phyloP scores from a whole-genome alignment of 2,113 vertebrate species.

The Crotalus horridus region DNA sequence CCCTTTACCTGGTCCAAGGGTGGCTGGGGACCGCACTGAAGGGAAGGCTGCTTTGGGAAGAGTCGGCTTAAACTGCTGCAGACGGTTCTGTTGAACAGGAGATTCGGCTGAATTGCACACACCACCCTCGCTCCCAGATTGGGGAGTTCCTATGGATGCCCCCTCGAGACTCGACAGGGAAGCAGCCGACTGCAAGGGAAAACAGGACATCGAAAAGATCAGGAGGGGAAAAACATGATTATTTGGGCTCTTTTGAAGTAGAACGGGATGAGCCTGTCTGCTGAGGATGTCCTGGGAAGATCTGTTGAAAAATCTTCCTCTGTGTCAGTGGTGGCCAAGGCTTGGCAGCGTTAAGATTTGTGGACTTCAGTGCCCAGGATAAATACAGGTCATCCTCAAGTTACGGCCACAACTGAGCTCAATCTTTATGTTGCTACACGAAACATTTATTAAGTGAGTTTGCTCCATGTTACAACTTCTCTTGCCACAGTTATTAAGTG shows the following conservation, averaged over 20 bases:
- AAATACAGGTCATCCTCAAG: background rate
- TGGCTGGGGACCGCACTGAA: conserved; percentile 47
- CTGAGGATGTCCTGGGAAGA: background rate
- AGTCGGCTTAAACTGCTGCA: conserved; percentile 66
- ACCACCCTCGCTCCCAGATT: background rate
- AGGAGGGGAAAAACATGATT: background rate
- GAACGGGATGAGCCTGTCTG: background rate
- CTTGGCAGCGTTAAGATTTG: background rate
- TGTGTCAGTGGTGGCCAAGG: too few relatives aligned
- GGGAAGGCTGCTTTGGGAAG: conserved; percentile 63
- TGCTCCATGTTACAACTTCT: too few relatives aligned
- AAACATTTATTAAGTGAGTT: too few relatives aligned
- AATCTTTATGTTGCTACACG: too few relatives aligned
- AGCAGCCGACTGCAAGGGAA: conserved; percentile 33
- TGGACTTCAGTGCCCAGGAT: background rate
- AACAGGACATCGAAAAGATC: background rate
- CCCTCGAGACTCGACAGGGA: conserved; percentile 49
- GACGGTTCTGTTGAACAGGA: conserved; percentile 62
- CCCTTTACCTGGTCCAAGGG: conserved; percentile 49
- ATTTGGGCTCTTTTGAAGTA: background rate
- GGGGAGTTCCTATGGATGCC: conserved; percentile 33
- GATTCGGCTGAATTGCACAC: conserved; percentile 58
- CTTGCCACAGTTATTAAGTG: too few relatives aligned
- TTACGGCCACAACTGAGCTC: too few relatives aligned
- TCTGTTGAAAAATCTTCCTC: background rate